Percentiles rank a stretch among this genome's conserved stretches.
Conservation (phyloP, 2,888 invertebrate genomes). For the Leptinotarsa peninsularis region DNA sequence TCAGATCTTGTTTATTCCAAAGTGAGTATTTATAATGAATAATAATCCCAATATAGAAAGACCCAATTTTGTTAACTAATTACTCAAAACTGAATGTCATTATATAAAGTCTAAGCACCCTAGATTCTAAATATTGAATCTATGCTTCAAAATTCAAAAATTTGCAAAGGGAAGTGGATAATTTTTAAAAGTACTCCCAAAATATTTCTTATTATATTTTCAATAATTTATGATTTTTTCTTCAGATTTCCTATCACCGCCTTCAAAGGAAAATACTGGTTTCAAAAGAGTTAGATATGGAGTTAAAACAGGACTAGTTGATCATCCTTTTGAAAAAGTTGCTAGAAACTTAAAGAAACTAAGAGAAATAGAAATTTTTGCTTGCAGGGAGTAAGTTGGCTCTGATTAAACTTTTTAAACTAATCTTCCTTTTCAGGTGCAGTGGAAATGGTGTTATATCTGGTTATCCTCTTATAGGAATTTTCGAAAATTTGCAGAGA, state of each 20-base stretch:
- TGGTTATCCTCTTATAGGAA: slow-evolving; percentile 29
- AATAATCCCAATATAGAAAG: no score
- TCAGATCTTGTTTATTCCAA: slow-evolving; percentile 50
- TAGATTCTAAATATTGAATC: no score
- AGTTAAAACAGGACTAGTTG: slow-evolving; percentile 17
- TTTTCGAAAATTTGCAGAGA: slow-evolving; percentile 31
- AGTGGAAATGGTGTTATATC: slow-evolving; percentile 23
- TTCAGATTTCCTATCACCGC: not conserved
- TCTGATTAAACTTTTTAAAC: not conserved
- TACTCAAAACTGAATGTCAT: no score
- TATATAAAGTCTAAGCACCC: no score
- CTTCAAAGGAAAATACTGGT: slow-evolving; percentile 15
- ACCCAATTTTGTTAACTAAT: no score
- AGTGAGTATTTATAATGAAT: slow-evolving; percentile 29
- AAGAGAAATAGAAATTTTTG: slow-evolving; percentile 33
- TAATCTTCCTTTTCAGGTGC: slow-evolving; percentile 28
- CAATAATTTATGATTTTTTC: not conserved
- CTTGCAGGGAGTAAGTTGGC: slow-evolving; percentile 27
- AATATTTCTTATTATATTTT: not conserved
- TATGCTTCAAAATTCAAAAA: no score
- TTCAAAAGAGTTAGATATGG: slow-evolving; percentile 34
- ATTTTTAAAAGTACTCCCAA: not conserved
- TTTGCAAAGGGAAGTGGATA: no score
- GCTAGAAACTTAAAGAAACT: slow-evolving; percentile 32
- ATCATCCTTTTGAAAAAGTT: slow-evolving; percentile 35